Conservation (phyloP, 2,113 vertebrate species). For the Coregonus clupeaformis region DNA sequence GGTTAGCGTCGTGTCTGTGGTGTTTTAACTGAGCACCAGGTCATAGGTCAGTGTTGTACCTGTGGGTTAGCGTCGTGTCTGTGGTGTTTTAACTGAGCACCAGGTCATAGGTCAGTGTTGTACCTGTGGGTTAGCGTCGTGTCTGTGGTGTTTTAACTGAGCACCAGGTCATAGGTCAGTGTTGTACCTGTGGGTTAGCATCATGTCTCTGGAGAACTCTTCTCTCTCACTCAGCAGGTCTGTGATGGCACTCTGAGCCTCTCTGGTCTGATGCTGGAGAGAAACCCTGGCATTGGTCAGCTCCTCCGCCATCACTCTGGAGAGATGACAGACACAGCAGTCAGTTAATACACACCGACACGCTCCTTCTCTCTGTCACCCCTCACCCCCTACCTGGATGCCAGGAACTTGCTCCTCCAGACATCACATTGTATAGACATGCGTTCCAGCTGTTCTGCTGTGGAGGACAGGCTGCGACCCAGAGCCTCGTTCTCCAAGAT, state of each 20-base stretch:
- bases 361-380: background rate
- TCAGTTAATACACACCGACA: conserved; percentile 1
- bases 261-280: conserved; percentile 87
- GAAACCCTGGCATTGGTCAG: conserved; percentile 83
- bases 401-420: conserved; percentile 99
- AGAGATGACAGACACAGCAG: background rate
- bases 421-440: conserved; percentile 98
- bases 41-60: conserved; percentile 65
- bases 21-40: no score
- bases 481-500: conserved; percentile 92
- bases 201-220: conserved; percentile 88
- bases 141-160: background rate
- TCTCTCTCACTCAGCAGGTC: conserved; percentile 90
- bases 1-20: no score
- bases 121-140: background rate
- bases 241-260: conserved; percentile 90
- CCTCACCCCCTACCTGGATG: conserved; percentile 85
- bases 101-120: no score
- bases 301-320: conserved; percentile 97
- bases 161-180: no score
- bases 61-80: conserved; percentile 87
- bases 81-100: conserved; percentile 31
- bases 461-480: conserved; percentile 77
- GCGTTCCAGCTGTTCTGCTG: conserved; percentile 89
- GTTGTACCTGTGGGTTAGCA: conserved; percentile 84